A percentile compares a stretch with the other conserved stretches of the same genome.
Evolutionary conservation across 2,888 invertebrate species (phyloP).

Genomic region (Cheilosia soror): DNA sequence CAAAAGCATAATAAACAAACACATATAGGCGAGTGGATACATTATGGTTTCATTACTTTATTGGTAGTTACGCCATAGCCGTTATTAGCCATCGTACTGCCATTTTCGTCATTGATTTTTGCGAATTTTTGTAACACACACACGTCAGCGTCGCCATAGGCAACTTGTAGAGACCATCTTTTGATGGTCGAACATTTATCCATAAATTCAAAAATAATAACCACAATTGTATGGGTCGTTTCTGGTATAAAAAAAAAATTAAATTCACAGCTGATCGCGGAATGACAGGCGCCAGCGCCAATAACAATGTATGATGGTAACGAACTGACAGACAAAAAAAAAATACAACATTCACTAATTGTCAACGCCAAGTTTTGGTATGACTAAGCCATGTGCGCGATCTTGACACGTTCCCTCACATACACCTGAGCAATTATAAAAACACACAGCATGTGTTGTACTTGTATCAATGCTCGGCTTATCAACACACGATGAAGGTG

Average conservation of each 20-base stretch:
- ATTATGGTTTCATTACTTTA: constrained; percentile 38
- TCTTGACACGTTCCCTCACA: constrained; percentile 69
- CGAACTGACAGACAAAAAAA: constrained; percentile 16
- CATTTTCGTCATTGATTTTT: constrained; percentile 68
- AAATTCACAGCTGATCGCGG: constrained; percentile 44
- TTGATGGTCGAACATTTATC: constrained; percentile 69
- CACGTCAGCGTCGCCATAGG: constrained; percentile 78
- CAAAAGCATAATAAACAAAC: constrained; percentile 17
- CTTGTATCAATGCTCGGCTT: constrained; percentile 54
- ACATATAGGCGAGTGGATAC: background rate
- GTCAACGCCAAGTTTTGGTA: constrained; percentile 32
- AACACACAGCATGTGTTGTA: constrained; percentile 43
- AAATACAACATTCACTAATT: background rate
- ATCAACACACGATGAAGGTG: constrained; percentile 63
- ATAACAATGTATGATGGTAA: constrained; percentile 6
- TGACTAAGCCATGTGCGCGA: constrained; percentile 64
- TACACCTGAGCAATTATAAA: constrained; percentile 63
- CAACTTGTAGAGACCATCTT: constrained; percentile 81
- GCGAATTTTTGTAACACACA: constrained; percentile 79
- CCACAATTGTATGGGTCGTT: background rate
- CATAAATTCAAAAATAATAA: constrained; percentile 44
- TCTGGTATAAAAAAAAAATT: background rate
- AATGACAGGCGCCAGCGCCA: constrained; percentile 30
- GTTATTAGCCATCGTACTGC: constrained; percentile 38
- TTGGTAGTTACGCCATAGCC: constrained; percentile 36